phyloP scores from a whole-genome alignment of 2,797 vertebrate genomes.

The Acrocephalus scirpaceus region DNA sequence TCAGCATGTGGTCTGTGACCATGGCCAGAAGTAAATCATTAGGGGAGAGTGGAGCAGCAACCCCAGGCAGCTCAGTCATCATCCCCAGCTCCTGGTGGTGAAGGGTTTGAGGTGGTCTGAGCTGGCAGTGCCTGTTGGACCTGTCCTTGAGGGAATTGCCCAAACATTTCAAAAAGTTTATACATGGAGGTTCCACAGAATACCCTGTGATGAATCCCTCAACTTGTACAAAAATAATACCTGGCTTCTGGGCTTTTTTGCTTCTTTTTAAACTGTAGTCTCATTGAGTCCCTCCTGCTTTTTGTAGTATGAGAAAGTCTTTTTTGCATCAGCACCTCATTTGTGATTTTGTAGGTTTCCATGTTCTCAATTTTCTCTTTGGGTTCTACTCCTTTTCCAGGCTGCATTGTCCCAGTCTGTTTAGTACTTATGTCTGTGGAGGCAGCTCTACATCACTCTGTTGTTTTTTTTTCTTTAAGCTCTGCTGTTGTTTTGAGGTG shows the following conservation, averaged over 20 bases:
- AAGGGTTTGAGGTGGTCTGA: not conserved
- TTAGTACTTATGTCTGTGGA: not conserved
- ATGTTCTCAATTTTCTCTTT: not conserved
- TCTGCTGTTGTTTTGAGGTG: not conserved
- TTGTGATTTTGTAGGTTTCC: not conserved
- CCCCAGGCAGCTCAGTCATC: not conserved
- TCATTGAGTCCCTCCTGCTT: not conserved
- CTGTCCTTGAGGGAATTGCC: not conserved
- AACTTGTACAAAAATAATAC: not conserved
- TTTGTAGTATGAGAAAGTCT: not conserved
- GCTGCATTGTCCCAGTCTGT: not conserved
- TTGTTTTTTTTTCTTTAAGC: not conserved
- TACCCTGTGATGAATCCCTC: accelerated
- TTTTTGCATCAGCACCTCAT: not conserved
- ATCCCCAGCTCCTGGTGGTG: accelerated
- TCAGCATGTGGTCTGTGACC: not conserved
- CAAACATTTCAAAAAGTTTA: not conserved
- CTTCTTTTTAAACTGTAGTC: not conserved
- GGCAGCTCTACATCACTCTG: not conserved
- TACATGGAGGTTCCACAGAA: not conserved
- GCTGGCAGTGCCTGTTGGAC: not conserved
- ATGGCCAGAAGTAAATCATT: not conserved
- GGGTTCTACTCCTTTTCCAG: not conserved
- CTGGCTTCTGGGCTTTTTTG: not conserved
- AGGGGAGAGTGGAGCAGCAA: not conserved